Evolutionary conservation across 2,888 invertebrate species (phyloP), one percentile per base, ranked within the genome.

Genomic region (Patella depressa): DNA sequence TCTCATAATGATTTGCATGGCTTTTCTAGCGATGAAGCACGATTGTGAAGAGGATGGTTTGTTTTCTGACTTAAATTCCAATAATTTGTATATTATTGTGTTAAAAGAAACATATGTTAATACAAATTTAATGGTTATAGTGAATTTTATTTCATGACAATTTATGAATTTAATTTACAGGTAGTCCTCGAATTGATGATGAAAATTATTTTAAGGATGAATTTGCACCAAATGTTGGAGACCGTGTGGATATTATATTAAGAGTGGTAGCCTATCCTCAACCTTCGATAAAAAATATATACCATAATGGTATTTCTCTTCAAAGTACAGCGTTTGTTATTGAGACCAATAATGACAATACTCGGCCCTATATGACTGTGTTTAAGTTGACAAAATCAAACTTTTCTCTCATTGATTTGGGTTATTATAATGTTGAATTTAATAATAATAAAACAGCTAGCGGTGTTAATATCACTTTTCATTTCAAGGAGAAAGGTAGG

Each of bases 401-500:
- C 24, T 11, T 24, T 19, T 24, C 24, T 15, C 3, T 65, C 19
- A 19, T 14, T 65, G 65, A 65, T 65, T 65, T 65, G 24, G 65
- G 65, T 24, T 19, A 12, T 24, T 65, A 65, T 65, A 19, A 65
- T 11, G 65, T 65, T 11, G 65, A 65, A 65, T 24, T 65, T 24
- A 24, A 19, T 65, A 65, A 65, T 65, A 3, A 65, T 11, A 45
- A 45, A 5, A 45, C 45, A 45, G 65, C 19, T 24, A 24, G 24
- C 24, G 24, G 14, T 24, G 19, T 65, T 11, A 65, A 65, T 19
- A 24, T 65, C 24, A 65, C 65, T 24, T 19, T 65, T 5, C 7
- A 65, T 65, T 65, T 65, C 11, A 65, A 65, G 24, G 19, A 65
- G 11, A 65, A 24, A 65, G 65, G 65, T 65, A 65, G 65, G 65